Percentiles rank a stretch among this genome's conserved stretches.
Conservation (phyloP, 2,888 invertebrate genomes). For the Nemoura dubitans region DNA sequence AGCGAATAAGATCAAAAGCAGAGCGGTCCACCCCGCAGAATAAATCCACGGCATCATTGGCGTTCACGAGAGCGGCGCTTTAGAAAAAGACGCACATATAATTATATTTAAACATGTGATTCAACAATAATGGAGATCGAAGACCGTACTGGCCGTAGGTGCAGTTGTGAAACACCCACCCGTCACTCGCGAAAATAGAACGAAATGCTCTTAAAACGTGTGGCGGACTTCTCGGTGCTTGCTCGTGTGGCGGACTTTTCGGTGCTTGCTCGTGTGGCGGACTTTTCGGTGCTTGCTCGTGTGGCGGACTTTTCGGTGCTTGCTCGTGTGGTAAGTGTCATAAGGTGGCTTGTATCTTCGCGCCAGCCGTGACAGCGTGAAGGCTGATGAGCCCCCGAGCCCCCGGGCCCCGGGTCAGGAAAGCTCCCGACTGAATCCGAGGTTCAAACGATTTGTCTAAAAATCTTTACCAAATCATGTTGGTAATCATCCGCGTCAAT, state of each 20-base stretch:
- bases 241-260: neutral
- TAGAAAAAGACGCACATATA: neutral
- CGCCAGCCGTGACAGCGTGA: neutral
- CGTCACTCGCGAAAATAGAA: neutral
- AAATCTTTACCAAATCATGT: too few species aligned
- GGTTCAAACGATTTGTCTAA: too few species aligned
- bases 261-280: neutral
- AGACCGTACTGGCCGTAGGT: neutral
- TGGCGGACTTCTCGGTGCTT: neutral
- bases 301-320: neutral
- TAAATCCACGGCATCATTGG: neutral
- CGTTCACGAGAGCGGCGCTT: too few species aligned
- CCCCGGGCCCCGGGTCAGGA: too few species aligned
- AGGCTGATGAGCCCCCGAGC: too few species aligned
- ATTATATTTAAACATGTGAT: conserved; percentile 1
- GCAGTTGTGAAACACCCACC: neutral
- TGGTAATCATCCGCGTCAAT: too few species aligned
- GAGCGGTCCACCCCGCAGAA: neutral
- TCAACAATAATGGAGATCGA: neutral
- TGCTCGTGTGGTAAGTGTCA: neutral
- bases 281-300: neutral
- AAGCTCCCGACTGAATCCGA: too few species aligned
- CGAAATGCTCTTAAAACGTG: neutral
- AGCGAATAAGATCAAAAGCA: neutral
- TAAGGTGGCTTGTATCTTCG: neutral